Evolutionary conservation across 1,140 invertebrate genomes (phyloP).

Genomic region (Plectrocnemia conspersa): DNA sequence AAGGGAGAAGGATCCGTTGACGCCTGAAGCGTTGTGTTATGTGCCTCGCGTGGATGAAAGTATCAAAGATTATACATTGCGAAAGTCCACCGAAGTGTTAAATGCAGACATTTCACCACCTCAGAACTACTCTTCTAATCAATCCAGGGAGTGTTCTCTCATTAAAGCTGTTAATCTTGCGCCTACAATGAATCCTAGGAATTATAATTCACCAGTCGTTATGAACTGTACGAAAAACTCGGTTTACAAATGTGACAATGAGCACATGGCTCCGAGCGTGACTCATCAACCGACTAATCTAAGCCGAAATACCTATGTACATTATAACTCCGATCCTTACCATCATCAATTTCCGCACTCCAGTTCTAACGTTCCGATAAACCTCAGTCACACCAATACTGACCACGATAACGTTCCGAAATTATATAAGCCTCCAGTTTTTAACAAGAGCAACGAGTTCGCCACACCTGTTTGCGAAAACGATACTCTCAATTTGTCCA

Average conservation of each 20-base stretch:
- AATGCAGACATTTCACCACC: neutral
- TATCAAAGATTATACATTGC: constrained; percentile 2
- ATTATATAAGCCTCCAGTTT: neutral
- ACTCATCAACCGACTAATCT: constrained; percentile 15
- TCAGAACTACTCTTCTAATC: neutral
- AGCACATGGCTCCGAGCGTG: neutral
- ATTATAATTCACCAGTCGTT: neutral
- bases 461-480: neutral
- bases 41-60: neutral
- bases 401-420: neutral
- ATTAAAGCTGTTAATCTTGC: constrained; percentile 13
- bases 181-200: neutral
- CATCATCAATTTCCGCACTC: neutral
- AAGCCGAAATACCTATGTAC: constrained; percentile 4
- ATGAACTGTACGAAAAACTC: neutral
- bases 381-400: constrained; percentile 45
- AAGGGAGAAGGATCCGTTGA: too few relatives aligned
- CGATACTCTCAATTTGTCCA: constrained; percentile 19
- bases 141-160: neutral
- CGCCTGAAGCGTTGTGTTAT: too few relatives aligned
- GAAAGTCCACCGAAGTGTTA: neutral
- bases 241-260: constrained; percentile 2
- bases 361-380: constrained; percentile 39
- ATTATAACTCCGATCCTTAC: neutral
- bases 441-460: neutral